Percentiles rank a stretch among this genome's conserved stretches.
Conservation (phyloP, 1,140 invertebrate species). For the Aphelinus atriplicis region DNA sequence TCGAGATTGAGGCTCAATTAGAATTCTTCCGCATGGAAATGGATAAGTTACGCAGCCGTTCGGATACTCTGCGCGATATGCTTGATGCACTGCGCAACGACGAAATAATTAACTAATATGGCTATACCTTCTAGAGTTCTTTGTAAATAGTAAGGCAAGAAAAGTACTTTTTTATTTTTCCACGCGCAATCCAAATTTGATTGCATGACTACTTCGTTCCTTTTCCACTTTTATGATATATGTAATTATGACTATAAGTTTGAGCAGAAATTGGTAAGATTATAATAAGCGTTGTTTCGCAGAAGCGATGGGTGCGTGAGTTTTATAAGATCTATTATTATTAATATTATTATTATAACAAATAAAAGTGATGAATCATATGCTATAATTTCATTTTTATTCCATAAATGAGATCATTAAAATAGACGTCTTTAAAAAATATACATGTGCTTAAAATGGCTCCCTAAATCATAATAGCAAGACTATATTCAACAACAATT, state of each 20-base stretch:
- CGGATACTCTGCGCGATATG: conserved; percentile 52
- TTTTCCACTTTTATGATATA: conserved; percentile 30
- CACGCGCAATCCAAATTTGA: conserved; percentile 13
- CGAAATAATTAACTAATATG: conserved; percentile 39
- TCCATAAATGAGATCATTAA: not conserved
- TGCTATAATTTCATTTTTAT: conserved; percentile 1
- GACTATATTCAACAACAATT: no score
- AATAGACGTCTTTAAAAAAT: no score
- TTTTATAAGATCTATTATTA: conserved; percentile 45
- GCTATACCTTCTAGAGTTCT: conserved; percentile 14
- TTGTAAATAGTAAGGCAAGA: conserved; percentile 40
- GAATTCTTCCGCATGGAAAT: conserved; percentile 53
- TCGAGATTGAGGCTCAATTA: conserved; percentile 51
- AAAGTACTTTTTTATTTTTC: conserved; percentile 37
- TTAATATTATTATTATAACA: conserved; percentile 5
- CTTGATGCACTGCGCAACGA: conserved; percentile 49
- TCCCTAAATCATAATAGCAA: no score
- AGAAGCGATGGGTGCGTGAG: conserved; percentile 27
- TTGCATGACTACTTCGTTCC: conserved; percentile 32
- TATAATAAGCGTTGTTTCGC: conserved; percentile 11
- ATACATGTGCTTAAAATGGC: no score
- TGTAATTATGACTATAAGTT: not conserved
- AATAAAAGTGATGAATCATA: conserved; percentile 35
- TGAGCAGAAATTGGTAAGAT: not conserved
- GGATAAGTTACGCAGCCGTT: conserved; percentile 52